Evolutionary conservation across 64 coral and sea anemone species (phyloP).

Genomic region (Stichodactyla helianthus): DNA sequence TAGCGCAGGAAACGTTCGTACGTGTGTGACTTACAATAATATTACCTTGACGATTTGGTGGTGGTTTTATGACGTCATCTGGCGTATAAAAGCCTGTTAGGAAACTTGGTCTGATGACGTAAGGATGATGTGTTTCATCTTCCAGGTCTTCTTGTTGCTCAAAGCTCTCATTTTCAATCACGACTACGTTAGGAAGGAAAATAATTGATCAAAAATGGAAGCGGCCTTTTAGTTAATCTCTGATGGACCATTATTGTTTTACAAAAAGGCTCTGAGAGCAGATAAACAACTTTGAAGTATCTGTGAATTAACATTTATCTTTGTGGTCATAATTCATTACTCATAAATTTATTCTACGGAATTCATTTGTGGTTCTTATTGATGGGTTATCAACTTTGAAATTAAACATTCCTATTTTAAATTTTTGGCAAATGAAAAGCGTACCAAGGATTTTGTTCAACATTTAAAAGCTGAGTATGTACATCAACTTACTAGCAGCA

Average conservation of each 20-base stretch:
- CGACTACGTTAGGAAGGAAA: neutral
- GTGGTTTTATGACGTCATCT: neutral
- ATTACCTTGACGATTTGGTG: neutral
- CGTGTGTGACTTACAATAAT: too few species aligned
- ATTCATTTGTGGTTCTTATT: too few species aligned
- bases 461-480: neutral
- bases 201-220: neutral
- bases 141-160: neutral
- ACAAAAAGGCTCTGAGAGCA: too few species aligned
- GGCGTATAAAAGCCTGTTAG: neutral
- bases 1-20: neutral
- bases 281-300: neutral
- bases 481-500: neutral
- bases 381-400: too few species aligned
- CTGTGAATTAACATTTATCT: too few species aligned
- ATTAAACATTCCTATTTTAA: neutral
- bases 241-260: too few species aligned
- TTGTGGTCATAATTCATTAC: too few species aligned
- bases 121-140: neutral
- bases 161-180: slow-evolving; percentile 7
- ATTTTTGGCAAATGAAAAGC: neutral
- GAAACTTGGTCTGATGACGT: neutral
- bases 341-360: too few species aligned
- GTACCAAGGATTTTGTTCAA: neutral
- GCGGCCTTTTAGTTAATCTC: too few species aligned